Conservation (phyloP, 2,888 invertebrate genomes). For the Nezara viridula region DNA sequence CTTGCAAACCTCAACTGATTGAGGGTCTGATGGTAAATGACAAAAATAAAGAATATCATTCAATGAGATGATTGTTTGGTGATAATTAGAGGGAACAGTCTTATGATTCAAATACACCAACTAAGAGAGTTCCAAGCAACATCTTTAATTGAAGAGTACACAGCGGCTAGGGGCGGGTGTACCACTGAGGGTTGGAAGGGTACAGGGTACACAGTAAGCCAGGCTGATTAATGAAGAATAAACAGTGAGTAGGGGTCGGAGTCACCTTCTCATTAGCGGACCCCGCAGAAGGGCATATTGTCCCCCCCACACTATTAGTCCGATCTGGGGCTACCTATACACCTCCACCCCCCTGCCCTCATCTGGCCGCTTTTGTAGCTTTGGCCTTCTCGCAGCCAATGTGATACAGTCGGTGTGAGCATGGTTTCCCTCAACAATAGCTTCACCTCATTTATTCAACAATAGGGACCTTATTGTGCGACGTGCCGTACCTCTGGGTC, state of each 20-base stretch:
- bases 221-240: slow-evolving; percentile 27
- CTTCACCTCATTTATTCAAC: not conserved
- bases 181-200: not conserved
- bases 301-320: slow-evolving; percentile 11
- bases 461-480: not conserved
- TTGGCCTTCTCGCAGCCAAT: not conserved
- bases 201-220: not conserved
- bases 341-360: not conserved
- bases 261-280: slow-evolving; percentile 27
- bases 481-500: not conserved
- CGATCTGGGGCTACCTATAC: not conserved
- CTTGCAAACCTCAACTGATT: too few species aligned
- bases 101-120: not conserved
- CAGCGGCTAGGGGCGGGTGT: not conserved
- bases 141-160: not conserved
- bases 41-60: not conserved
- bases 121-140: not conserved
- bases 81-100: not conserved
- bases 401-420: not conserved
- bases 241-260: not conserved
- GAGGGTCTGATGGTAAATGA: too few species aligned
- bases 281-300: not conserved
- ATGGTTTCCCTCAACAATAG: not conserved
- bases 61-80: not conserved
- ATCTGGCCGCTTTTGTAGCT: not conserved